These are phyloP conservation scores for Lichenostomus cassidix DNA, from an alignment of 2,113 vertebrate species.

Conservation along the genomic window DNA sequence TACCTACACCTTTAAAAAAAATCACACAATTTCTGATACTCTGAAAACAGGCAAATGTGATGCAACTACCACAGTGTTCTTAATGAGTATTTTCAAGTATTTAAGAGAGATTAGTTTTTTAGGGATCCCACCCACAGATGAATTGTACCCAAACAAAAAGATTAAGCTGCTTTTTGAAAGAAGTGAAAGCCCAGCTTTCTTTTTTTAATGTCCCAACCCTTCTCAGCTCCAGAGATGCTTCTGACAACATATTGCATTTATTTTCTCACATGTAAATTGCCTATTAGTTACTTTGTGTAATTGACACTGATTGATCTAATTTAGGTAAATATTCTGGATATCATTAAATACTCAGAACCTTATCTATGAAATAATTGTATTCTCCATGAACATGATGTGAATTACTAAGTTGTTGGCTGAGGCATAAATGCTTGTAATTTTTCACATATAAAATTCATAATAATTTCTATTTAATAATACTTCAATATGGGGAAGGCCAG, in stretches of 20 bases:
- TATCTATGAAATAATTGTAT: neutral
- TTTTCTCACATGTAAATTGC: neutral
- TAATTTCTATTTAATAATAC: neutral
- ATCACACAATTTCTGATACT: neutral
- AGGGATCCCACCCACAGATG: neutral
- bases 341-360: neutral
- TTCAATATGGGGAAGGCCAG: neutral
- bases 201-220: neutral
- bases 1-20: neutral
- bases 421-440: neutral
- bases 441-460: neutral
- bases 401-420: neutral
- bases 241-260: neutral
- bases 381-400: neutral
- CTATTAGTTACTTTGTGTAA: neutral
- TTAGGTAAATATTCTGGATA: neutral
- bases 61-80: neutral
- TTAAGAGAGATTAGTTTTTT: neutral
- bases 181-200: neutral
- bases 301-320: slow-evolving; percentile 22
- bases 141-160: neutral
- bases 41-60: neutral
- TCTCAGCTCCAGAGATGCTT: neutral
- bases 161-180: neutral
- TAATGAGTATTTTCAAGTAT: neutral